Conservation (phyloP, 2,113 vertebrate species). For the Speoplatyrhinus poulsoni region DNA sequence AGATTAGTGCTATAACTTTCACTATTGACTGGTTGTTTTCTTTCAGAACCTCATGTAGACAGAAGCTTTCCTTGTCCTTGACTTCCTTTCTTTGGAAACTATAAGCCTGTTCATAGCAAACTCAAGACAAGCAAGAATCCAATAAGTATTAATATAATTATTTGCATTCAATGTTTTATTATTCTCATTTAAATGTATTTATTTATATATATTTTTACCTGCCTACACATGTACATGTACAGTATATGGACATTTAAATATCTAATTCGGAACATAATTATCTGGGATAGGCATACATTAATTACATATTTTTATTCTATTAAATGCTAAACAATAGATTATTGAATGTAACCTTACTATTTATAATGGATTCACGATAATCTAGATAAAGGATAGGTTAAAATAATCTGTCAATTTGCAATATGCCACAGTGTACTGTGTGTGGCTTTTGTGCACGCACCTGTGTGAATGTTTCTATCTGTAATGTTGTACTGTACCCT, state of each 20-base stretch:
- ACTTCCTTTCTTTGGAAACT: slow-evolving; percentile 42
- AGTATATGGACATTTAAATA: slow-evolving; percentile 55
- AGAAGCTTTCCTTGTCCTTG: slow-evolving; percentile 16
- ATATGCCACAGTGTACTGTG: slow-evolving; percentile 35
- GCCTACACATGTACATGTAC: slow-evolving; percentile 56
- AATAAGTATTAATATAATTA: slow-evolving; percentile 37
- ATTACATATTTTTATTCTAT: slow-evolving; percentile 71
- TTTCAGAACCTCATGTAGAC: slow-evolving; percentile 64
- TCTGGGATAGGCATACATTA: slow-evolving; percentile 17
- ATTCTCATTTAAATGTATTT: slow-evolving; percentile 18
- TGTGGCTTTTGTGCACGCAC: slow-evolving; percentile 23
- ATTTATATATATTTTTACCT: slow-evolving; percentile 3
- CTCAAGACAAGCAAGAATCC: slow-evolving; percentile 50
- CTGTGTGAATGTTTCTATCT: slow-evolving; percentile 27
- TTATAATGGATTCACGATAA: slow-evolving; percentile 61
- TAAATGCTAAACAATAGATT: slow-evolving; percentile 62
- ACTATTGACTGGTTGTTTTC: slow-evolving; percentile 23
- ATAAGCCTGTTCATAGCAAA: slow-evolving; percentile 61
- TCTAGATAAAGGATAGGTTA: slow-evolving; percentile 47
- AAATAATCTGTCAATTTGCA: slow-evolving; percentile 8
- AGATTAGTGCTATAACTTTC: background rate
- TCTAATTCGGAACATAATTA: slow-evolving; percentile 32
- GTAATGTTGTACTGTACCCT: slow-evolving; percentile 51
- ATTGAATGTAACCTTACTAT: slow-evolving; percentile 79
- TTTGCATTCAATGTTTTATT: slow-evolving; percentile 49